A percentile compares a stretch with the other conserved stretches of the same genome.
Conservation (phyloP, 2,113 vertebrate genomes). For the Euleptes europaea region DNA sequence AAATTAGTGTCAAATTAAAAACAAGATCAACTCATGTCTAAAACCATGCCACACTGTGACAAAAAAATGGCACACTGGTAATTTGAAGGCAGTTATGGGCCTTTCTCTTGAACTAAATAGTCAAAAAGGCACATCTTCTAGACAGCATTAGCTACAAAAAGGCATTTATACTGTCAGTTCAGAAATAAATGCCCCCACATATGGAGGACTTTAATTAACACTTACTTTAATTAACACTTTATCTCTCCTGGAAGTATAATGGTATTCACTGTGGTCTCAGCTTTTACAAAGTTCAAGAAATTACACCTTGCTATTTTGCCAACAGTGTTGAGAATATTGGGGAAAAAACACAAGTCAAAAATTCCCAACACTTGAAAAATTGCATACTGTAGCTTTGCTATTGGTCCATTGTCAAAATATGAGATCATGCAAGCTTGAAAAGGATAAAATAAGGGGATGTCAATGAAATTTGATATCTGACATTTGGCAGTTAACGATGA, state of each 20-base stretch:
- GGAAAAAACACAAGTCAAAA: neutral
- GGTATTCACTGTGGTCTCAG: rapidly evolving
- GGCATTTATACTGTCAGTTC: neutral
- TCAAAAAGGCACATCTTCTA: constrained; percentile 2
- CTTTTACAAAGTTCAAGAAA: neutral
- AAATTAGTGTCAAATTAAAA: constrained; percentile 56
- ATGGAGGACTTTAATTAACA: neutral
- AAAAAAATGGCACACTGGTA: neutral
- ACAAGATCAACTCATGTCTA: constrained; percentile 20
- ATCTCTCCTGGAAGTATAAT: neutral
- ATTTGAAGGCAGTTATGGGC: neutral
- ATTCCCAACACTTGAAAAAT: neutral
- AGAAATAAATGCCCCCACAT: neutral
- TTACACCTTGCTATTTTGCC: neutral
- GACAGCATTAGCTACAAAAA: neutral
- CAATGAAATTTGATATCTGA: neutral
- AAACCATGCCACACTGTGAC: constrained; percentile 24
- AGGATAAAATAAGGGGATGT: neutral
- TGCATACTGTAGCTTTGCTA: neutral
- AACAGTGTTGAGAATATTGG: neutral
- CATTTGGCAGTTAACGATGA: neutral
- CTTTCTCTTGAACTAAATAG: constrained; percentile 29
- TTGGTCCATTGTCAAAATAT: neutral
- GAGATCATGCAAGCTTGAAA: neutral
- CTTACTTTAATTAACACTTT: neutral